Evolutionary conservation across 2,888 invertebrate species (phyloP), one percentile per base, ranked within the genome.

Genomic region (Epinotia brunnichana): DNA sequence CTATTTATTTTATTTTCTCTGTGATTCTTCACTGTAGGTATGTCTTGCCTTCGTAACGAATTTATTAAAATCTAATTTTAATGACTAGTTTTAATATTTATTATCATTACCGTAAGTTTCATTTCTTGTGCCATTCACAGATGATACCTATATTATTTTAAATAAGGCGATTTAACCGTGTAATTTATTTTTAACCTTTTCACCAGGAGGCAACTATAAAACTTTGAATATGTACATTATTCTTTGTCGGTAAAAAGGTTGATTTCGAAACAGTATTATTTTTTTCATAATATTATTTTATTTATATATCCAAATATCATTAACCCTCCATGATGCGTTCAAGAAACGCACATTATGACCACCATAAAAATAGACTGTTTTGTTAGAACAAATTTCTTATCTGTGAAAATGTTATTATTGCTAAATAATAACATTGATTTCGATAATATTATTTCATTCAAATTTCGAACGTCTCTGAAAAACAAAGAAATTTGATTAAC

Each of bases 1-100:
- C 83, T 85, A 85, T 85, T 88, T 84, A 83, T 83, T 85, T 80
- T 78, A 76, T 39, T 11, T 59, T 35, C 77, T 81, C 85, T 86
- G 86, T 88, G 86, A 85, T 87, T 81, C 81, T 81, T 79, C 80
- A 78, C 78, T 78, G 69, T 78, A 77, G 73, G 77, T 78, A 64
- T 82, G 81, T 87, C 89, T 90, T 91, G 90, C 90, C 90, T 88
- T 88, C 83, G 76, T 82, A 85, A 90, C 90, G 90, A 90, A 90
- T 91, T 90, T 90, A 90, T 82, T 85, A 80, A 74, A 59, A 53
- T 60, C 68, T 77, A 63, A 74, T 78, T 77, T 76, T 73, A 75
- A 75, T 63, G 72, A 74, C 72, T 66, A 70, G 73, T 74, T 74
- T 74, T 79, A 78, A 73, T 81, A 80, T 79, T 80, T 79, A 75